Evolutionary conservation across 2,113 vertebrate genomes (phyloP).

Genomic region (Enhydra lutris): DNA sequence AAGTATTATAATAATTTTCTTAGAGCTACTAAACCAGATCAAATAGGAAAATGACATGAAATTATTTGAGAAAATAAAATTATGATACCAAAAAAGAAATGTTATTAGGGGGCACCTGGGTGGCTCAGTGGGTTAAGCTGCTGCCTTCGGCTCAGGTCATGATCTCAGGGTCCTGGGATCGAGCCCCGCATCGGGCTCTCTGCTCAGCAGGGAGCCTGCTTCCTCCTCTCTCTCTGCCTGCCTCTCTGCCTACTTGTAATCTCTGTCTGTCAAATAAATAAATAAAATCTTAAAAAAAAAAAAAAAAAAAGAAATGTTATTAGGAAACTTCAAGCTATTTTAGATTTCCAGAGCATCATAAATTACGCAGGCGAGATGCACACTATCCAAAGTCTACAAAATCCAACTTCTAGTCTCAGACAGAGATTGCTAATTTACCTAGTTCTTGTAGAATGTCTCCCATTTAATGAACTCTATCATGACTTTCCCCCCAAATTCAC

Average conservation of each 20-base stretch:
- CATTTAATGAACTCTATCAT: neutral
- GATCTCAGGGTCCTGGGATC: no score
- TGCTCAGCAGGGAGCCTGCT: no score
- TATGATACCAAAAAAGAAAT: neutral
- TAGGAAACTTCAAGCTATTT: neutral
- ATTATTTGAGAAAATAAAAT: conserved; percentile 50
- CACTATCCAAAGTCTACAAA: neutral
- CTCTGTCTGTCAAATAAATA: no score
- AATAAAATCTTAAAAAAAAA: no score
- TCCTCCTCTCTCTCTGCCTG: no score
- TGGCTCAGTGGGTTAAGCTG: no score
- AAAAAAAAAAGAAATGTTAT: neutral
- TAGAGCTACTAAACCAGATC: conserved; percentile 36
- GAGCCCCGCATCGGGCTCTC: no score
- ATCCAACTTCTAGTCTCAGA: neutral
- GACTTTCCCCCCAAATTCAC: neutral
- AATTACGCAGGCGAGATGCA: fast-evolving
- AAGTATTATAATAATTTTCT: conserved; percentile 42
- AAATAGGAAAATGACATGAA: conserved; percentile 42
- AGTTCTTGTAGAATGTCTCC: neutral
- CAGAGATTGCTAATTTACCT: neutral
- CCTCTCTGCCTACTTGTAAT: no score
- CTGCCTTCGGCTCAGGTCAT: no score
- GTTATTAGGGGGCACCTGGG: no score
- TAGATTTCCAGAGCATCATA: conserved; percentile 18